Evolutionary conservation across 2,113 vertebrate species (phyloP), one percentile per base, ranked within the genome.

Genomic region (Bubo blakistoni): DNA sequence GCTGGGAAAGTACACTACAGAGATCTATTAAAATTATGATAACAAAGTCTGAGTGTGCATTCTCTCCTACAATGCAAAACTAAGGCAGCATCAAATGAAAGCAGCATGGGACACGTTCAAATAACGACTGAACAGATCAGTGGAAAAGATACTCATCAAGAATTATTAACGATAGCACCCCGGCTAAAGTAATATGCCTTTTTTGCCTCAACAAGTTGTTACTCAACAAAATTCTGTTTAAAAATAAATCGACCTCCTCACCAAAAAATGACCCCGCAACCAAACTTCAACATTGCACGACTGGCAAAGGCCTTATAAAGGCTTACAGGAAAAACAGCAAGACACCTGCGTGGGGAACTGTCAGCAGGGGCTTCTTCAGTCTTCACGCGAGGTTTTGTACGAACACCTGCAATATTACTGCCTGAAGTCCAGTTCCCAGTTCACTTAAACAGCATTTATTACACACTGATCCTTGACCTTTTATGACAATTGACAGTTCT

Each of bases 281-380:
- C 49, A 13, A 57, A 57, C 15, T 54, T 54, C 38, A 30, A 40
- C 66, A 83, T 25, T 66, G 66, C 59, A 83, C 71, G 78, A 9
- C 59, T 74, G 72, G 55, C n/a, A 58, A 83, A 52, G 69, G 85
- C 82, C 95, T 95, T 88, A 81, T 46, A 90, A 95, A 95, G 83
- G 92, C 92, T 84, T 18, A 92, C 62, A 86, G 42, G 2, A 32
- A 21, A 2, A 72, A 77, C 2, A 1, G 20, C 9, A 63, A 44
- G 47, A 66, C 40, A 59, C 0, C 0, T 20, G 65, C 22, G 40
- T 21, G 65, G 16, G 5, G 7, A 57, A 20, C 7, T 27, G n/a
- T 74, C 70, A 55, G 55, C 61, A 81, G 40, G 13, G 49, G 16
- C 9, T 51, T 19, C 29, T 49, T 82, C 71, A 4, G 0, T 62